These are phyloP conservation scores for Ommatoiulus sabulosus DNA, from an alignment of 2,888 invertebrate genomes.

Conservation along the genomic window DNA sequence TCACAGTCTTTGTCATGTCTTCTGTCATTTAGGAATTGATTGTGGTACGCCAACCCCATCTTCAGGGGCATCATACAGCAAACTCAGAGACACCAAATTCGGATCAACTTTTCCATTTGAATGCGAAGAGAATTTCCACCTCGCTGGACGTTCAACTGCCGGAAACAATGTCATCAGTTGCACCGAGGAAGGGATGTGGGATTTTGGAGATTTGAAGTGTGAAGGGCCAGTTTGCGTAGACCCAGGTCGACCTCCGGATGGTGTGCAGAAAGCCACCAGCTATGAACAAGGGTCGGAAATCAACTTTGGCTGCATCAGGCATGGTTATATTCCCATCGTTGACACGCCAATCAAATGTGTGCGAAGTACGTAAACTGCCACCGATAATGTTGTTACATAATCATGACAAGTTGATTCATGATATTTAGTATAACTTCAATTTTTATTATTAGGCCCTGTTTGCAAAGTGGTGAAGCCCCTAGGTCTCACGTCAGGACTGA, in stretches of 20 bases:
- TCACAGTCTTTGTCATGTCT: too few relatives aligned
- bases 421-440: not conserved
- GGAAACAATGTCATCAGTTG: slow-evolving; percentile 89
- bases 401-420: not conserved
- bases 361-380: slow-evolving; percentile 67
- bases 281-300: slow-evolving; percentile 85
- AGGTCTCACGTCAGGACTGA: slow-evolving; percentile 89
- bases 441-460: slow-evolving; percentile 77
- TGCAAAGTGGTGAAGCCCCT: slow-evolving; percentile 92
- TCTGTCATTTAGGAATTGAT: slow-evolving; percentile 74
- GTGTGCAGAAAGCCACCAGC: slow-evolving; percentile 80
- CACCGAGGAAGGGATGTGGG: slow-evolving; percentile 94
- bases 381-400: not conserved
- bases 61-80: slow-evolving; percentile 93
- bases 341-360: slow-evolving; percentile 90
- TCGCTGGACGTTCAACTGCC: slow-evolving; percentile 91
- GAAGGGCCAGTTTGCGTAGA: slow-evolving; percentile 98
- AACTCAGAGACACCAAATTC: slow-evolving; percentile 86
- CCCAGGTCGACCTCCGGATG: slow-evolving; percentile 93
- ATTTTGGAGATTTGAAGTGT: slow-evolving; percentile 94
- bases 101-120: slow-evolving; percentile 96
- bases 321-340: slow-evolving; percentile 92
- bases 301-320: slow-evolving; percentile 87
- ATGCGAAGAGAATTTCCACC: slow-evolving; percentile 89
- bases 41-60: slow-evolving; percentile 93